Conservation (phyloP, 1,140 invertebrate species). For the Aricia agestis region DNA sequence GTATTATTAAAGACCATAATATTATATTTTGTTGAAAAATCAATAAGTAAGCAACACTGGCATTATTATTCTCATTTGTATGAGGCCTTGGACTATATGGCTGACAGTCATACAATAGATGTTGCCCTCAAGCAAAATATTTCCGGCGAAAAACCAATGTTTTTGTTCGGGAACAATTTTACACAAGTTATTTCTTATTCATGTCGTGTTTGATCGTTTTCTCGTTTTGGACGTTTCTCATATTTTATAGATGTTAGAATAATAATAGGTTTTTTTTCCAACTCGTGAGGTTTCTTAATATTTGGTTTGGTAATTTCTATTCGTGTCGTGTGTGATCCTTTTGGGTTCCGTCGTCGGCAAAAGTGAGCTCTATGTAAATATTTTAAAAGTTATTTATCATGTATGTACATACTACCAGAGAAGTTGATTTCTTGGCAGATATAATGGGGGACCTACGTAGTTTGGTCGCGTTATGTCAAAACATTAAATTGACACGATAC, state of each 20-base stretch:
- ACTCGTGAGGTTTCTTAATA: neutral
- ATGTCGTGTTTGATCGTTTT: constrained; percentile 11
- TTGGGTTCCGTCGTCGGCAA: neutral
- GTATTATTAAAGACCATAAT: neutral
- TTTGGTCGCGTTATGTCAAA: too few relatives aligned
- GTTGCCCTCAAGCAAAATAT: constrained; percentile 21
- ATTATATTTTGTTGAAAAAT: neutral
- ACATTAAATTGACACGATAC: too few relatives aligned
- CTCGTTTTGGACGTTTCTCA: constrained; percentile 9
- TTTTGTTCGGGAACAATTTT: constrained; percentile 19
- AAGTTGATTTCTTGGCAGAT: too few relatives aligned
- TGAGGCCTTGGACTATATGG: constrained; percentile 17
- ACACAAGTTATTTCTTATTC: constrained; percentile 11
- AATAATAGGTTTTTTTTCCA: constrained; percentile 5
- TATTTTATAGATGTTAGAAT: constrained; percentile 5
- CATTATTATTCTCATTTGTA: constrained; percentile 19
- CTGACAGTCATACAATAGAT: constrained; percentile 19
- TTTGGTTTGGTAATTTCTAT: neutral
- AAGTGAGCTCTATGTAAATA: neutral
- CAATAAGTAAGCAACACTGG: neutral
- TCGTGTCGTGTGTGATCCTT: neutral
- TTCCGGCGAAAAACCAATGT: constrained; percentile 21
- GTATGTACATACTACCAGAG: too few relatives aligned
- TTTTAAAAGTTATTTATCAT: neutral
- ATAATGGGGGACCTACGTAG: too few relatives aligned